Percentiles rank a stretch among this genome's conserved stretches.
Evolutionary conservation across 2,797 vertebrate species (phyloP).

Genomic region (Lacerta bilineata): DNA sequence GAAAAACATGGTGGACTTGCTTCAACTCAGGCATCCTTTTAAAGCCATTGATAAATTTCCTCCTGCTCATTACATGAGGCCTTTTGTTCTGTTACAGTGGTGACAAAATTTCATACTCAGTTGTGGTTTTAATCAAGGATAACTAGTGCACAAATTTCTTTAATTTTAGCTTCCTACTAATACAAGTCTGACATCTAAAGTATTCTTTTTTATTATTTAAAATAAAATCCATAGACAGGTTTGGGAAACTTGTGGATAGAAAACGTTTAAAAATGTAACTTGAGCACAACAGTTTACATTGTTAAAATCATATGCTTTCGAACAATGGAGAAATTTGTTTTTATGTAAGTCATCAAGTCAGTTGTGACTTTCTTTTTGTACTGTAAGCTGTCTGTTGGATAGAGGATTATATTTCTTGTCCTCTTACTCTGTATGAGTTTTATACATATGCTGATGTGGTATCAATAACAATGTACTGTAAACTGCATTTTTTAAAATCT

Average conservation of each 20-base stretch:
- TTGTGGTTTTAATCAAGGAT: slow-evolving; percentile 23
- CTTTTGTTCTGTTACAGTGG: slow-evolving; percentile 59
- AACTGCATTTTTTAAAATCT: slow-evolving; percentile 76
- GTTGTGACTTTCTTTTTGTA: slow-evolving; percentile 63
- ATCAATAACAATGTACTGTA: slow-evolving; percentile 77
- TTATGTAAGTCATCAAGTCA: slow-evolving; percentile 61
- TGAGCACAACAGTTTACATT: slow-evolving; percentile 59
- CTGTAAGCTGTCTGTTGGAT: slow-evolving; percentile 63
- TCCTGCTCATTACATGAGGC: slow-evolving; percentile 52
- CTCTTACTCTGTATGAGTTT: slow-evolving; percentile 64
- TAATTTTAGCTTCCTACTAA: slow-evolving; percentile 47
- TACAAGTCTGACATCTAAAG: slow-evolving; percentile 44
- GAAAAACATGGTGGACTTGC: slow-evolving; percentile 58
- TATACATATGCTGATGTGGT: slow-evolving; percentile 67
- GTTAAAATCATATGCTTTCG: slow-evolving; percentile 58
- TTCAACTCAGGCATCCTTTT: slow-evolving; percentile 47
- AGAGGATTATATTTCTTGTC: slow-evolving; percentile 67
- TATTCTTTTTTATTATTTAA: slow-evolving; percentile 56
- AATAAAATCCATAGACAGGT: slow-evolving; percentile 46
- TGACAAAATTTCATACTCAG: slow-evolving; percentile 47
- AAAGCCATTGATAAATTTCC: slow-evolving; percentile 47
- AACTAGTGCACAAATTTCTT: slow-evolving; percentile 31
- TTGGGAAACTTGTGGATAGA: slow-evolving; percentile 47
- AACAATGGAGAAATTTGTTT: slow-evolving; percentile 56
- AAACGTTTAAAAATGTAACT: slow-evolving; percentile 57